Conservation (phyloP, 1,140 invertebrate genomes). For the Nixonia krombeini region DNA sequence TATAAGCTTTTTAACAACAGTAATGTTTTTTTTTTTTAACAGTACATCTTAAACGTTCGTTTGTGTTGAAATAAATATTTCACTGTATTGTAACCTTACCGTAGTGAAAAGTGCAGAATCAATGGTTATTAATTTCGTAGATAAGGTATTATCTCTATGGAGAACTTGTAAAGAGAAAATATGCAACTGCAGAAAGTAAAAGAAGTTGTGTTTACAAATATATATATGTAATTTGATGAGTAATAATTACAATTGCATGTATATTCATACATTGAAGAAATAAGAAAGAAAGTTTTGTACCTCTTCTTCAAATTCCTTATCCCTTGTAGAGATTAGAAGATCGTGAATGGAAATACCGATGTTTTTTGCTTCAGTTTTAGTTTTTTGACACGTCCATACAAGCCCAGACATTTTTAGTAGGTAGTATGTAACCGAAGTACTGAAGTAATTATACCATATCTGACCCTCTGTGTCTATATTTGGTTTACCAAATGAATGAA, state of each 20-base stretch:
- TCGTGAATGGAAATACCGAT: conserved; percentile 56
- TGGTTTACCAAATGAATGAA: conserved; percentile 13
- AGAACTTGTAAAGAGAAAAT: conserved; percentile 57
- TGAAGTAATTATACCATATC: conserved; percentile 53
- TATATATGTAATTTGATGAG: background rate
- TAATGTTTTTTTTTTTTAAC: too few species aligned
- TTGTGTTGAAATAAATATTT: too few species aligned
- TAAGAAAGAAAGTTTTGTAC: too few species aligned
- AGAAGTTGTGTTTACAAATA: conserved; percentile 2
- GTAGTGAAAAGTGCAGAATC: conserved; percentile 47
- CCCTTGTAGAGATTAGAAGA: conserved; percentile 46
- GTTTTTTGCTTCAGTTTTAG: conserved; percentile 47
- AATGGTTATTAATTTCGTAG: conserved; percentile 45
- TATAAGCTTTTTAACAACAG: too few species aligned
- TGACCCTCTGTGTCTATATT: conserved; percentile 34
- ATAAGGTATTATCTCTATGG: conserved; percentile 53
- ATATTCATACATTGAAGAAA: too few species aligned
- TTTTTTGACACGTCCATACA: conserved; percentile 55
- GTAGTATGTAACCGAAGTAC: conserved; percentile 47
- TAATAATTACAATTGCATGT: too few species aligned
- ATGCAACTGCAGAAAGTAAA: conserved; percentile 48
- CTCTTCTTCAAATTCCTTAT: conserved; percentile 57
- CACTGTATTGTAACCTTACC: conserved; percentile 23
- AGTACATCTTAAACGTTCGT: too few species aligned
- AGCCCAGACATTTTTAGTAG: conserved; percentile 50